Evolutionary conservation across 2,797 vertebrate genomes (phyloP).

Genomic region (Crotalus adamanteus): DNA sequence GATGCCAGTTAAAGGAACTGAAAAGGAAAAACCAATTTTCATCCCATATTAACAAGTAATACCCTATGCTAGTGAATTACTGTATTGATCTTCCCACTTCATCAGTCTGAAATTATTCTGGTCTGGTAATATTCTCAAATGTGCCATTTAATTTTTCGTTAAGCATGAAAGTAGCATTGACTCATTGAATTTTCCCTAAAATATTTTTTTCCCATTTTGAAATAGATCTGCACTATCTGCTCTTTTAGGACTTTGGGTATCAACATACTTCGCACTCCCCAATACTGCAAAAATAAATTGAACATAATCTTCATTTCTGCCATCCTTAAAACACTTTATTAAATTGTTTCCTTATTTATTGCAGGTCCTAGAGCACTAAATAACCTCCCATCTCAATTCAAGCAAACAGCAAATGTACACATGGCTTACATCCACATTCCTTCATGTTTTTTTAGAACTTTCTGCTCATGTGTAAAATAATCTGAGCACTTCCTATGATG

Average conservation of each 20-base stretch:
- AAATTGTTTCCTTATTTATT: neutral
- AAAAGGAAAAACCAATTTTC: neutral
- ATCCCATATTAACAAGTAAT: neutral
- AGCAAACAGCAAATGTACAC: neutral
- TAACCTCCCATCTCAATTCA: neutral
- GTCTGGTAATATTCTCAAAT: neutral
- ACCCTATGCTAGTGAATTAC: neutral
- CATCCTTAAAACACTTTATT: neutral
- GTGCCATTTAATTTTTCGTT: neutral
- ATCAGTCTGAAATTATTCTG: neutral
- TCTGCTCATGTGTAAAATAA: neutral
- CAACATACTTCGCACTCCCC: neutral
- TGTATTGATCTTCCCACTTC: neutral
- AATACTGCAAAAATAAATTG: neutral
- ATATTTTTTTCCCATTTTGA: neutral
- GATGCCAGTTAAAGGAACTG: neutral
- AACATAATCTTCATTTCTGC: neutral
- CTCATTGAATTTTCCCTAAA: neutral
- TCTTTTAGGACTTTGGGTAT: neutral
- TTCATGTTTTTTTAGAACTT: neutral
- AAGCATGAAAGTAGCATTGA: neutral
- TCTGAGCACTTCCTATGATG: neutral
- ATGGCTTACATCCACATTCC: neutral
- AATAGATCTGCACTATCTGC: neutral
- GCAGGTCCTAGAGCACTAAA: neutral